These are phyloP conservation scores for Catocala fraxini DNA, from an alignment of 2,888 invertebrate species.

Conservation along the genomic window DNA sequence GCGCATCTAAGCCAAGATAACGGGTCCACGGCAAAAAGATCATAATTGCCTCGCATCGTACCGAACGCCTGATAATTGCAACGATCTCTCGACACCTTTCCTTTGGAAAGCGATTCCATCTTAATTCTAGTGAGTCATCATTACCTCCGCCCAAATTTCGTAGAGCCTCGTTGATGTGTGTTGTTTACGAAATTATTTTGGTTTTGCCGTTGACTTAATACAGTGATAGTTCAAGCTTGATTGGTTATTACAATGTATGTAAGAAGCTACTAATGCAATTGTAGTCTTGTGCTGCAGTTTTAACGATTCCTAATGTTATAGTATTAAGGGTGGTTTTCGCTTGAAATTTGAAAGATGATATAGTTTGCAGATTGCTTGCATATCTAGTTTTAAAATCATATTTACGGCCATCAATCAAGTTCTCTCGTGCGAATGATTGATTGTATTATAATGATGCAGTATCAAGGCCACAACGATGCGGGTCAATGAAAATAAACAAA, in stretches of 20 bases:
- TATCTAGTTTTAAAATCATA: constrained; percentile 58
- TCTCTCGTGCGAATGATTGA: constrained; percentile 62
- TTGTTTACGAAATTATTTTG: constrained; percentile 20
- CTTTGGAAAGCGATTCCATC: constrained; percentile 83
- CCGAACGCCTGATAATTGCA: constrained; percentile 77
- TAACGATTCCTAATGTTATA: constrained; percentile 31
- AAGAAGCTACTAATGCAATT: constrained; percentile 39
- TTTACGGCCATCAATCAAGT: constrained; percentile 66
- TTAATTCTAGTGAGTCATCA: constrained; percentile 79
- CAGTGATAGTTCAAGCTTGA: constrained; percentile 45
- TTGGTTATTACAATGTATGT: constrained; percentile 57
- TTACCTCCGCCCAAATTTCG: constrained; percentile 55
- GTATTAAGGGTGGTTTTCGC: constrained; percentile 44
- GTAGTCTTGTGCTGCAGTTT: constrained; percentile 27
- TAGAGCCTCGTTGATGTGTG: constrained; percentile 49
- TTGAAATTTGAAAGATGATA: constrained; percentile 20
- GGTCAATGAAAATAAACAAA: constrained; percentile 65
- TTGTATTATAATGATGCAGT: constrained; percentile 74
- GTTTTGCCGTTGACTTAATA: constrained; percentile 13
- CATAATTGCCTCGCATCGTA: constrained; percentile 79
- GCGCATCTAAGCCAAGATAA: constrained; percentile 81
- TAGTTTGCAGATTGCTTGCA: constrained; percentile 50
- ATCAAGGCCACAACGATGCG: constrained; percentile 72
- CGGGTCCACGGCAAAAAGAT: constrained; percentile 85
- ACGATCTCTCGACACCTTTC: constrained; percentile 83